Evolutionary conservation across 2,888 invertebrate genomes (phyloP), one percentile per base, ranked within the genome.

Genomic region (Synergus umbraculus): DNA sequence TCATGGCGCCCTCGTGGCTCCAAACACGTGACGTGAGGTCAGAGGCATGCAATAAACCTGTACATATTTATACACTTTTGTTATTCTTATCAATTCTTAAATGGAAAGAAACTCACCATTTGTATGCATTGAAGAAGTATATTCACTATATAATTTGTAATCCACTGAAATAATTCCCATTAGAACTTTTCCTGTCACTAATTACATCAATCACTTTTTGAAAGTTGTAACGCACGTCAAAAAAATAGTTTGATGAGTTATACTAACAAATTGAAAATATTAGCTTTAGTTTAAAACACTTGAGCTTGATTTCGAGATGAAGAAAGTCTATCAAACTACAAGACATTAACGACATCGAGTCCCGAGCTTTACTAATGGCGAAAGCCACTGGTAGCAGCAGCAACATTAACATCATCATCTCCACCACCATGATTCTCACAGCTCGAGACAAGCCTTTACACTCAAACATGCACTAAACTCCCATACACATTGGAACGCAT

Each of bases 331-430:
- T 15, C 1, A 69, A 69, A 41, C n/a, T 73, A 54, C 37, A 49
- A 37, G 73, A 73, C 37, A 73, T 73, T 73, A 73, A 81, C 79
- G 82, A 82, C 82, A 82, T 80, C 82, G 80, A 83, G 84, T 83
- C 82, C 81, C 83, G 83, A 80, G 84, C 82, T 83, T 81, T 81
- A 87, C 86, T 86, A 83, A 82, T 80, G 73, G 81, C 49, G 73
- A 73, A 73, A 73, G 73, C 69, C 46, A 69, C 69, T 73, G 73
- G 81, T 80, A 81, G 82, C 80, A 83, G 79, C 76, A 81, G 83
- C 83, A 79, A 84, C 80, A 84, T 86, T 84, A 85, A 86, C 88
- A 87, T 84, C 88, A 87, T 88, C 87, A 85, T 87, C 86, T 79
- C 85, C 88, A 85, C 88, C 87, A 85, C 82, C 83, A 84, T 82